Evolutionary conservation across 1,140 invertebrate genomes (phyloP).

Genomic region (Macrobrachium rosenbergii): DNA sequence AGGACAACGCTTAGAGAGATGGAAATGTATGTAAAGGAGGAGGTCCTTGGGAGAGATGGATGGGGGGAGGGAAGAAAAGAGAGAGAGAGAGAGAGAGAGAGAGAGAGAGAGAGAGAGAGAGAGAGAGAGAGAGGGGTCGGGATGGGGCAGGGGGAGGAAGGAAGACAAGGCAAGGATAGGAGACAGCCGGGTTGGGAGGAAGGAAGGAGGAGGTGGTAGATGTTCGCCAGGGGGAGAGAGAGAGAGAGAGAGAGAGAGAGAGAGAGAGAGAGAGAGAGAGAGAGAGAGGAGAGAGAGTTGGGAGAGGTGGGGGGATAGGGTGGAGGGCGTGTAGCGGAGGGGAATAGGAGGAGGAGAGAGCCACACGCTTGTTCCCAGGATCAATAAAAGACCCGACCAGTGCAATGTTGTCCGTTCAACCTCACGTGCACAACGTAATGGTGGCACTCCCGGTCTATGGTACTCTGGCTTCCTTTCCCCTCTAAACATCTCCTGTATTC

Average conservation of each 20-base stretch:
- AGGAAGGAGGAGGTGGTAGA: not conserved
- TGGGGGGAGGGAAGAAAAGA: not conserved
- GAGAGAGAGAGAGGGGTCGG: no score
- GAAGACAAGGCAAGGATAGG: not conserved
- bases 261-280: no score
- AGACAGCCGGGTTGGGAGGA: not conserved
- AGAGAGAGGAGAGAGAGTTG: no score
- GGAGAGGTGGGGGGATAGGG: no score
- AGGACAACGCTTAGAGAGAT: not conserved
- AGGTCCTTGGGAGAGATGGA: not conserved
- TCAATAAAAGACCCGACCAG: conserved; percentile 20
- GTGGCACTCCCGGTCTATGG: not conserved
- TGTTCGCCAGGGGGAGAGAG: no score
- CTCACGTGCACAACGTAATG: not conserved
- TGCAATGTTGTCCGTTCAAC: conserved; percentile 9
- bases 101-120: no score
- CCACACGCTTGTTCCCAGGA: conserved; percentile 11
- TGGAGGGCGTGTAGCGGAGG: not conserved
- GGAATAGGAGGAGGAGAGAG: not conserved
- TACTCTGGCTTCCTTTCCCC: not conserved
- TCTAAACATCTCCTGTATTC: no score
- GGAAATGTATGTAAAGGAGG: not conserved
- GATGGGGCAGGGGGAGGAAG: not conserved
- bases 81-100: no score
- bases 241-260: no score